Evolutionary conservation across 2,797 vertebrate species (phyloP), one percentile per base, ranked within the genome.

Genomic region (Alosa sapidissima): DNA sequence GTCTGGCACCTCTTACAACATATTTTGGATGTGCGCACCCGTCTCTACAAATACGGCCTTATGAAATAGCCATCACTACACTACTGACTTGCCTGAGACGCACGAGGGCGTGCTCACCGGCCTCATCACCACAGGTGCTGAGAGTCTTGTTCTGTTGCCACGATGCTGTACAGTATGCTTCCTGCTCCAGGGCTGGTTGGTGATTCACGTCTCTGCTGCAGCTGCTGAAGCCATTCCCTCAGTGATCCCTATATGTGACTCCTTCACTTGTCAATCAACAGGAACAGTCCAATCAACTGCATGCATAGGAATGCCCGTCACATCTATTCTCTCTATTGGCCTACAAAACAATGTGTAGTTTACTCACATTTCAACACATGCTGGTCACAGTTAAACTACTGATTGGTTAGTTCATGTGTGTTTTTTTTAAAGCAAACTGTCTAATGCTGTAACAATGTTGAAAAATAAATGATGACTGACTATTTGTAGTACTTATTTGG

Each of bases 291-390:
- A 19, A 75, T 75, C 10, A 6, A 5, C 33, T 13, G 9, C 33
- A 5, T 13, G 9, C 33, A 5, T 41, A 21, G 13, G 51, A 4
- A 58, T 45, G 36, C 24, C 62, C 8, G 0, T 75, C 2, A 11
- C n/a, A 28, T 65, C 68, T 13, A 75, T 45, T 5, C 14, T 45
- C 13, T 4, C 11, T 28, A 5, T 75, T 16, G 51, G 11, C 14
- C 3, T 52, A 52, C 51, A 52, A 3, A 3, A 75, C 41, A 3
- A 75, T 75, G 68, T 41, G 13, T 41, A 72, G 65, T 36, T 36
- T 36, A 72, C 33, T 33, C 24, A 72, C 65, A 75, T 75, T 75
- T 75, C 68, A 75, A 41, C 68, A 36, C 68, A 75, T 75, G 33
- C 33, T 75, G 68, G 14, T 75, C 68, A 75, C 3, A 16, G 68